Percentiles rank a stretch among this genome's conserved stretches.
These are phyloP conservation scores for Syngnathoides biaculeatus DNA, from an alignment of 2,113 vertebrate genomes.

Conservation along the genomic window DNA sequence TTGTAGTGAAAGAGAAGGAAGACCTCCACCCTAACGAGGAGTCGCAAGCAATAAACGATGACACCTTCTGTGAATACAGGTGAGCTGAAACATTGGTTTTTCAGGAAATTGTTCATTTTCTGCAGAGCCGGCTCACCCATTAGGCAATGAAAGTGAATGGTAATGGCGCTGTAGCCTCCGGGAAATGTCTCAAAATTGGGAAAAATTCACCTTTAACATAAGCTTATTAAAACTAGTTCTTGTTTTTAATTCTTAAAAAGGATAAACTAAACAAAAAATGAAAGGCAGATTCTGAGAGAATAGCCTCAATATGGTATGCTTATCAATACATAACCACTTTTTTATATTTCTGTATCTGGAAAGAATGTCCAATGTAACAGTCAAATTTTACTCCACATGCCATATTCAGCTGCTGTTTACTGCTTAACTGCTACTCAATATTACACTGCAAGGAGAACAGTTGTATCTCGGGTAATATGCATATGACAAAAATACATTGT, in stretches of 20 bases:
- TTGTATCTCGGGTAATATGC: too few relatives aligned
- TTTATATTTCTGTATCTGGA: too few relatives aligned
- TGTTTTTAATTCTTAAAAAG: not conserved
- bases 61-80: constrained; percentile 91
- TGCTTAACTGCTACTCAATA: too few relatives aligned
- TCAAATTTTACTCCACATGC: too few relatives aligned
- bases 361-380: too few relatives aligned
- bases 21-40: constrained; percentile 81
- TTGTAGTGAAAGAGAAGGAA: constrained; percentile 92
- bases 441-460: too few relatives aligned
- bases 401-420: too few relatives aligned
- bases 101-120: constrained; percentile 9
- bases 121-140: not conserved
- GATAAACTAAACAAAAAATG: too few relatives aligned
- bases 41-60: constrained; percentile 82
- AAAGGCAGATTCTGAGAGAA: too few relatives aligned
- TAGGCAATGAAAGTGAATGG: not conserved
- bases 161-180: not conserved
- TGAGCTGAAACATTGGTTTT: constrained; percentile 59
- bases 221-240: not conserved
- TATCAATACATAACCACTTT: too few relatives aligned
- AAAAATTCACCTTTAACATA: not conserved
- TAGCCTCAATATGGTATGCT: too few relatives aligned
- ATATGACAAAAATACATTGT: too few relatives aligned
- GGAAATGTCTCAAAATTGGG: not conserved